Percentiles rank a stretch among this genome's conserved stretches.
phyloP scores from a whole-genome alignment of 2,797 vertebrate genomes.

The Aplochiton taeniatus region DNA sequence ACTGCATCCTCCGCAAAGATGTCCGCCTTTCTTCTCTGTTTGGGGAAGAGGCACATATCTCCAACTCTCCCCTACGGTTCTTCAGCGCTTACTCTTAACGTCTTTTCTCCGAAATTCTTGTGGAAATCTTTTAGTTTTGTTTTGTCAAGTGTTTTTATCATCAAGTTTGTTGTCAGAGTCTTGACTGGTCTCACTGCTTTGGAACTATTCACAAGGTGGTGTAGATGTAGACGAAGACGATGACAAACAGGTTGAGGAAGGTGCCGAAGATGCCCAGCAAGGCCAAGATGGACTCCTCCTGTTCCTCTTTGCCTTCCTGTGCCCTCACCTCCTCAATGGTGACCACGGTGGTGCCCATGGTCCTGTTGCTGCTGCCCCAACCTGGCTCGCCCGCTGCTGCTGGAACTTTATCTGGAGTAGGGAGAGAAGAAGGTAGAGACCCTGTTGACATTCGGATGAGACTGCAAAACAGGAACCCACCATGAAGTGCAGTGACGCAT shows the following conservation, averaged over 20 bases:
- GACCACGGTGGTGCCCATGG: slow-evolving; percentile 87
- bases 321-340: slow-evolving; percentile 83
- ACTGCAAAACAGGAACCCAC: background rate
- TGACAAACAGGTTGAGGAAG: slow-evolving; percentile 89
- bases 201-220: slow-evolving; percentile 80
- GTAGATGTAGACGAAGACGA: slow-evolving; percentile 90
- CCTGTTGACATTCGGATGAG: slow-evolving; percentile 22
- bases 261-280: slow-evolving; percentile 88
- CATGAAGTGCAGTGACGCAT: no score
- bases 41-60: slow-evolving; percentile 38
- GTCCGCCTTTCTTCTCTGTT: slow-evolving; percentile 25
- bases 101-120: no score
- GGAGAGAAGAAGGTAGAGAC: slow-evolving; percentile 9
- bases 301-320: slow-evolving; percentile 88
- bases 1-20: slow-evolving; percentile 24
- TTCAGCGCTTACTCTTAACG: background rate
- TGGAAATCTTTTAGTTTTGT: no score
- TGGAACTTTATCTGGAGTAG: slow-evolving; percentile 69
- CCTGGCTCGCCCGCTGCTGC: slow-evolving; percentile 71
- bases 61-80: background rate
- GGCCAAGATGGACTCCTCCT: slow-evolving; percentile 89
- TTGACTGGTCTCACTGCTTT: background rate
- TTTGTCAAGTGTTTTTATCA: no score
- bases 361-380: slow-evolving; percentile 62
- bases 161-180: background rate